These are phyloP conservation scores for Neopelma chrysocephalum DNA, from an alignment of 2,797 vertebrate genomes.

Conservation along the genomic window DNA sequence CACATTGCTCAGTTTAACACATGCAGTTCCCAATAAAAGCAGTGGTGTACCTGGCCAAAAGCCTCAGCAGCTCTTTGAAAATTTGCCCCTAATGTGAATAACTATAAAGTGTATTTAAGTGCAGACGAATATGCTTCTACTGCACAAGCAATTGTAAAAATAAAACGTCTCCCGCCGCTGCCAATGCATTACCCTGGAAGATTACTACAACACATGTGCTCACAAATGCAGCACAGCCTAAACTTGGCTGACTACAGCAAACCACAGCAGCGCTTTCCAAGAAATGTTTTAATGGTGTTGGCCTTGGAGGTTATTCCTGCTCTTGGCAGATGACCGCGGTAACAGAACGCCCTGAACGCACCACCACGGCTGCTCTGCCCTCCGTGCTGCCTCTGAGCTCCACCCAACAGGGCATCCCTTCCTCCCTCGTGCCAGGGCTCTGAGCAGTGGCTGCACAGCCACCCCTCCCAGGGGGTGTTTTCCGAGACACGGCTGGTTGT, in stretches of 20 bases:
- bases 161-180: constrained; percentile 63
- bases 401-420: background rate
- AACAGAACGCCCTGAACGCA: background rate
- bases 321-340: constrained; percentile 35
- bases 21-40: constrained; percentile 20
- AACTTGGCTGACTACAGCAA: constrained; percentile 62
- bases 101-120: constrained; percentile 41
- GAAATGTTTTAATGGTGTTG: constrained; percentile 64
- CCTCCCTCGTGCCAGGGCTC: rapidly evolving
- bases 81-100: constrained; percentile 58
- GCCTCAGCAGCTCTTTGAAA: constrained; percentile 58
- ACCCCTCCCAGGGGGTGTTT: background rate
- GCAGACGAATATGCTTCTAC: constrained; percentile 49
- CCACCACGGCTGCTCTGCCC: background rate
- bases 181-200: constrained; percentile 73
- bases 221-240: constrained; percentile 63
- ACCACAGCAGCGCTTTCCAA: constrained; percentile 66
- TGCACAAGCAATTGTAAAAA: constrained; percentile 68
- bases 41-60: constrained; percentile 39
- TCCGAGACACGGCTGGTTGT: rapidly evolving
- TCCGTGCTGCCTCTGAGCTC: background rate
- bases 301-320: constrained; percentile 60
- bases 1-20: background rate
- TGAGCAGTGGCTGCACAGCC: background rate
- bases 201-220: constrained; percentile 74